Evolutionary conservation across 1,140 invertebrate species (phyloP).

Genomic region (Heliconius himera): DNA sequence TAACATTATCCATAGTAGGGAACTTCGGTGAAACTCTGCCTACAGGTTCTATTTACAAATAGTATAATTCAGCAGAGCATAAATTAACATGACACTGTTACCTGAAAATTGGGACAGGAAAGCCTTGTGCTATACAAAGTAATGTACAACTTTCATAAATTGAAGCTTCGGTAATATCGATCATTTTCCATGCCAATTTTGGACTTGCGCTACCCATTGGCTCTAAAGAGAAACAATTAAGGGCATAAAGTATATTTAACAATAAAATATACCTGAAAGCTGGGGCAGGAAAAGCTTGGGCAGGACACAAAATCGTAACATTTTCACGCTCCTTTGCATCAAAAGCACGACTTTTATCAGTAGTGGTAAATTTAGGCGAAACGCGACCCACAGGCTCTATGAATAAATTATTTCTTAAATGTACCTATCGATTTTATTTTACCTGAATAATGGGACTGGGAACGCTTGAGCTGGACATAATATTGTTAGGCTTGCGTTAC

Average conservation of each 20-base stretch:
- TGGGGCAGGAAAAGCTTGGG: slow-evolving; percentile 87
- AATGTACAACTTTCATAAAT: slow-evolving; percentile 81
- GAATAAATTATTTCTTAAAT: slow-evolving; percentile 53
- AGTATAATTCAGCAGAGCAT: slow-evolving; percentile 36
- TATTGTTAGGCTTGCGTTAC: slow-evolving; percentile 81
- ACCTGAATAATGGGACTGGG: slow-evolving; percentile 86
- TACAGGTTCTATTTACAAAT: slow-evolving; percentile 75
- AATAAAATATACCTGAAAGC: slow-evolving; percentile 84
- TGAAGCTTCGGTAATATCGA: slow-evolving; percentile 68
- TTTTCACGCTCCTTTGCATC: slow-evolving; percentile 78
- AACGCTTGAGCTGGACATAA: slow-evolving; percentile 86
- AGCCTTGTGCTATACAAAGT: slow-evolving; percentile 88
- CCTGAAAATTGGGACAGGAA: slow-evolving; percentile 86
- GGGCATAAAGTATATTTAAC: slow-evolving; percentile 44
- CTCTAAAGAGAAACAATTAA: slow-evolving; percentile 80
- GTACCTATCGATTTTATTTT: slow-evolving; percentile 49
- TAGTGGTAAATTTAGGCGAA: slow-evolving; percentile 88
- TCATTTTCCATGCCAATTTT: slow-evolving; percentile 83
- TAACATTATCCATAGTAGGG: slow-evolving; percentile 85
- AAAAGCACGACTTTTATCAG: slow-evolving; percentile 85
- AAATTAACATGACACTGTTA: slow-evolving; percentile 63
- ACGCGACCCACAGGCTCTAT: slow-evolving; percentile 90
- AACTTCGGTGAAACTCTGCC: slow-evolving; percentile 86
- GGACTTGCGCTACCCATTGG: slow-evolving; percentile 87
- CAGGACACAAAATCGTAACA: slow-evolving; percentile 86